Conservation (phyloP, 2,888 invertebrate genomes). For the Spilarctia lutea region DNA sequence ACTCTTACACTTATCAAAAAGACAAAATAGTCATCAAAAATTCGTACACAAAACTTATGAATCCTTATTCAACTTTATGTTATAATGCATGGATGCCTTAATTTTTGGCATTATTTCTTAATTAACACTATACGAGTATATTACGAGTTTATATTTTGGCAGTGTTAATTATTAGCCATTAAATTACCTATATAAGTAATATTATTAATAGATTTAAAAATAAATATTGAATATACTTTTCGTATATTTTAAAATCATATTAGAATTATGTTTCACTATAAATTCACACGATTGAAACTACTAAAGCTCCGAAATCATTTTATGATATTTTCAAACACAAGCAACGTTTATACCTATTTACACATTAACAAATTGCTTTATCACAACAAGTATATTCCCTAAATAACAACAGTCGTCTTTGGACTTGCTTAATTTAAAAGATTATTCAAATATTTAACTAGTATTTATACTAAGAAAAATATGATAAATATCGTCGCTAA, state of each 20-base stretch:
- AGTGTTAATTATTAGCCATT: constrained; percentile 77
- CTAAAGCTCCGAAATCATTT: constrained; percentile 62
- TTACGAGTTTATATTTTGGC: constrained; percentile 78
- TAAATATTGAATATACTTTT: constrained; percentile 34
- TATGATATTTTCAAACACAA: constrained; percentile 66
- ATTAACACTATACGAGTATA: constrained; percentile 58
- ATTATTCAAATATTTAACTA: constrained; percentile 56
- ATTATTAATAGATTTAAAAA: constrained; percentile 32
- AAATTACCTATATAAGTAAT: constrained; percentile 43
- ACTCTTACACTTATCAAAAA: constrained; percentile 65
- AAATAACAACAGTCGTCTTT: constrained; percentile 82
- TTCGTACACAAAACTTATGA: constrained; percentile 76
- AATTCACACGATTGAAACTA: constrained; percentile 47
- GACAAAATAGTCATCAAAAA: constrained; percentile 82
- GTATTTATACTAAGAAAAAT: constrained; percentile 57
- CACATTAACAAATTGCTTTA: constrained; percentile 77
- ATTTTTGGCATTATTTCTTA: constrained; percentile 65
- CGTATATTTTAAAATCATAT: constrained; percentile 39
- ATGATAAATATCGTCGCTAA: constrained; percentile 70
- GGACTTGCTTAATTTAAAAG: constrained; percentile 68
- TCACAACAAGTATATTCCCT: constrained; percentile 80
- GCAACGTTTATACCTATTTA: constrained; percentile 70
- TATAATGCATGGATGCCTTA: constrained; percentile 62
- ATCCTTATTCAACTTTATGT: constrained; percentile 64
- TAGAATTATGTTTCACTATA: constrained; percentile 41